phyloP scores from a whole-genome alignment of 2,888 invertebrate genomes.

The Aporophyla lueneburgensis region DNA sequence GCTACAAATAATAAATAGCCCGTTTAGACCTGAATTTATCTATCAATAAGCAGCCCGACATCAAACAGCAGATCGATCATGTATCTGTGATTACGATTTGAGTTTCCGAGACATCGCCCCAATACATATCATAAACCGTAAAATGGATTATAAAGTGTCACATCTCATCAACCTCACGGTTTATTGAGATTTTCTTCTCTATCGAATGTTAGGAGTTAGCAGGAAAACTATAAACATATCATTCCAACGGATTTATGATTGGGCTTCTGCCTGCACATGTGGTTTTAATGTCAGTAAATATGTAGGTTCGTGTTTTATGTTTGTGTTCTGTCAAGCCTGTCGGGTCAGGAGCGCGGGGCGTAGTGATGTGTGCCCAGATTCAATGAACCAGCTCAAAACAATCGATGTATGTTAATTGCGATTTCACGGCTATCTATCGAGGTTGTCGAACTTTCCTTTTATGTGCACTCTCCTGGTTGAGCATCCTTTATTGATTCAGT shows the following conservation, averaged over 20 bases:
- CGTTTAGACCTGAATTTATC: slow-evolving; percentile 46
- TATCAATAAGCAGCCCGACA: slow-evolving; percentile 46
- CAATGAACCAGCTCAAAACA: slow-evolving; percentile 78
- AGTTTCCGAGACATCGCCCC: slow-evolving; percentile 51
- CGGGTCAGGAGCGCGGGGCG: slow-evolving; percentile 72
- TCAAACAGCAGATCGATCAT: slow-evolving; percentile 59
- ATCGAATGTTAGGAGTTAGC: slow-evolving; percentile 50
- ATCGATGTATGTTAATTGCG: slow-evolving; percentile 82
- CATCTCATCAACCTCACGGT: slow-evolving; percentile 76
- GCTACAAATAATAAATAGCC: slow-evolving; percentile 45
- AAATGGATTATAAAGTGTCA: slow-evolving; percentile 75
- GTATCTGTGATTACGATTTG: slow-evolving; percentile 56
- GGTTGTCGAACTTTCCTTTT: slow-evolving; percentile 81
- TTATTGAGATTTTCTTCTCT: slow-evolving; percentile 71
- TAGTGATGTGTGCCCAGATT: slow-evolving; percentile 69
- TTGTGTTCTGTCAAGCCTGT: slow-evolving; percentile 65
- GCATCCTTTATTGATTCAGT: slow-evolving; percentile 62
- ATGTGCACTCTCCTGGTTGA: slow-evolving; percentile 70
- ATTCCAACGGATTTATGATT: slow-evolving; percentile 55
- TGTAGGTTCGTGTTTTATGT: slow-evolving; percentile 58
- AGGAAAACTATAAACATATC: slow-evolving; percentile 64
- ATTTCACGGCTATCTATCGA: slow-evolving; percentile 80
- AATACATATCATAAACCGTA: slow-evolving; percentile 73
- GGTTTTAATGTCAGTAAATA: slow-evolving; percentile 62
- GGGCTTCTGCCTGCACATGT: slow-evolving; percentile 67